Base-by-base conservation (phyloP, 2,113 vertebrate genomes). In the Vicugna pacos region DNA sequence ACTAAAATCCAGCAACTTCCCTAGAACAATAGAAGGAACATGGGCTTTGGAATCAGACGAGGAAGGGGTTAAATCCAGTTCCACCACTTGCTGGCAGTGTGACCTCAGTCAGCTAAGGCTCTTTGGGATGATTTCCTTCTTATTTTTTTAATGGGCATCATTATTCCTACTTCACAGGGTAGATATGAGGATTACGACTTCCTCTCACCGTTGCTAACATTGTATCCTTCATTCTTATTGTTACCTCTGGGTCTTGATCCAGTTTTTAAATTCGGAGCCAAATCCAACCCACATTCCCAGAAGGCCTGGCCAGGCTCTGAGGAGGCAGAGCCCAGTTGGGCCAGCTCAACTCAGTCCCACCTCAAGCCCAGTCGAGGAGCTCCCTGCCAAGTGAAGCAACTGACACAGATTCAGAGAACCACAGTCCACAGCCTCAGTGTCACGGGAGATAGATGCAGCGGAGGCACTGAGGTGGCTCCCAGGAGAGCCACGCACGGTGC, bases 111-210 rank as follows among this genome's bases (percentile, higher is more conserved):
- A 46, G 52, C 42, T 77, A 77, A 91, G 58, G 19, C 50, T 82
- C 86, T 58, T 50, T 38, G 9, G 28, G 15, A 89, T 35, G 69
- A 54, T 77, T 69, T 86, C 50, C 52, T 76, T 88, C 67, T 72
- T 96, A 54, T 8, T 86, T 93, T 93, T 94, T 60, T 67, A 56
- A 58, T 85, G 46, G 58, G 22, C 32, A 26, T 89, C 26, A 38
- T 91, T 46, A 70, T 54, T 54, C 46, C 81, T 79, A 32, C 46
- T 42, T 88, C 70, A 48, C 4, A 76, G 52, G 50, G 22, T 14
- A 2, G 32, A 35, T 70, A 12, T 28, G 9, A 85, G 35, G 75
- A 88, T 76, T 56, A 70, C 54, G 38, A 46, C 20, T 96, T 65
- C 79, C 54, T 96, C 92, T 95, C 72, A 69, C 75, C 54, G 50